A percentile compares a stretch with the other conserved stretches of the same genome.
Conservation (phyloP, 2,113 vertebrate genomes). For the Apeltes quadracus region DNA sequence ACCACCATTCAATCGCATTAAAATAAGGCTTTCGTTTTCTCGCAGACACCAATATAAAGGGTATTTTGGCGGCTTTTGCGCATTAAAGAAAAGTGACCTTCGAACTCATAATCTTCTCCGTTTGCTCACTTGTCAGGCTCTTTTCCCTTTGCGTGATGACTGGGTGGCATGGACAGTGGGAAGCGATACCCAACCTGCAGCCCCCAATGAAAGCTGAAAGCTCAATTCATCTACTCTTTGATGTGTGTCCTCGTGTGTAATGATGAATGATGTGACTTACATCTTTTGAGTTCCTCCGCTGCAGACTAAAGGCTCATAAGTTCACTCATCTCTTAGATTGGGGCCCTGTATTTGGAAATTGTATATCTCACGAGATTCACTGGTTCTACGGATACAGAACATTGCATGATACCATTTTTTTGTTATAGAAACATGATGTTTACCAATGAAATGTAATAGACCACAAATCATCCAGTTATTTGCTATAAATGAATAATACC, state of each 20-base stretch:
- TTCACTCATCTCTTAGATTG: constrained; percentile 28
- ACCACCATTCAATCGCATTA: constrained; percentile 63
- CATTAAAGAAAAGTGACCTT: constrained; percentile 71
- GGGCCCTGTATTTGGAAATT: constrained; percentile 4
- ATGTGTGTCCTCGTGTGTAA: constrained; percentile 41
- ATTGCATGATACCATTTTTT: neutral
- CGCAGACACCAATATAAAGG: constrained; percentile 60
- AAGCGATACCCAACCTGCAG: constrained; percentile 42
- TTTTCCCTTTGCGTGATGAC: constrained; percentile 37
- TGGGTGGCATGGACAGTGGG: constrained; percentile 32
- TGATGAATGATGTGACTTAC: constrained; percentile 55
- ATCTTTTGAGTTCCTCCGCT: constrained; percentile 24
- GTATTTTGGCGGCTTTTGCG: constrained; percentile 63
- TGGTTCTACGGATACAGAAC: constrained; percentile 7
- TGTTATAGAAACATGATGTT: neutral
- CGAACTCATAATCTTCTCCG: constrained; percentile 71
- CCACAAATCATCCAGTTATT: neutral
- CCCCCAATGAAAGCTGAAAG: constrained; percentile 47
- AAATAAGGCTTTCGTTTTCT: constrained; percentile 60
- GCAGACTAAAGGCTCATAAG: constrained; percentile 22
- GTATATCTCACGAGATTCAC: constrained; percentile 12
- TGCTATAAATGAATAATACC: neutral
- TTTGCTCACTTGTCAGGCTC: constrained; percentile 55
- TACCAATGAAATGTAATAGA: neutral
- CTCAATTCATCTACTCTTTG: constrained; percentile 49